Base-by-base conservation (phyloP, 2,113 vertebrate genomes). In the Phycodurus eques region DNA sequence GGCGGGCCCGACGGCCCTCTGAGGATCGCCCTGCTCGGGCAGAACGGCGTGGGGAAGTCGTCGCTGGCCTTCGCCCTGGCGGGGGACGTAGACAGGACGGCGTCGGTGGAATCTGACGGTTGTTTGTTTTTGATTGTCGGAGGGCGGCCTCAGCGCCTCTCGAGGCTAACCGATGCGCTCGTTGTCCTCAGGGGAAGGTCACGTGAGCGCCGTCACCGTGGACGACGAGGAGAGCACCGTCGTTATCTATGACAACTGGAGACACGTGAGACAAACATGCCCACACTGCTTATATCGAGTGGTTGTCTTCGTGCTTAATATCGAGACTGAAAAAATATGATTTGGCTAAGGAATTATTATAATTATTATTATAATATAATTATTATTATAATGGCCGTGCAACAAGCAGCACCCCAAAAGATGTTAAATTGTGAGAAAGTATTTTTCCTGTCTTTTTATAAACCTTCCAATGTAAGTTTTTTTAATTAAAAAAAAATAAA, bases 211-310 rank as follows among this genome's bases (percentile, higher is more conserved):
- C 9, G 93, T 96, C 73, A 87, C 83, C 2, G 94, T 96, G 79
- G 95, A 96, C 78, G 94, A 94, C 2, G 95, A 95, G 84, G 94
- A 95, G 68, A 94, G 94, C 75, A 91, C 92, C 83, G 89, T 96
- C 78, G 85, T 95, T 84, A 92, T 96, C 80, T 95, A 93, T 81
- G 95, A 96, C 91, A 95, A 95, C 91, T 96, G 95, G 95, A 95
- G 94, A 88, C 93, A 95, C 94, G 95, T 96, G 79, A 90, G 91
- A 67, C 57, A 88, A 91, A 84, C 77, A 75, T 20, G 12, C 8
- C 15, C 56, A 19, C 3, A 27, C 27, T 57, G 15, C 54, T 57
- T 27, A 5, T 57, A 2, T 11, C 54, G 12, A 10, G 8, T 56
- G 3, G 2, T 56, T 56, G 4, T 10, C 2, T 56, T 22, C 22